A percentile compares a stretch with the other conserved stretches of the same genome.
Conservation (phyloP, 30 jellyfish, hydroid and myxozoan genomes). For the Phacellophora camtschatica region DNA sequence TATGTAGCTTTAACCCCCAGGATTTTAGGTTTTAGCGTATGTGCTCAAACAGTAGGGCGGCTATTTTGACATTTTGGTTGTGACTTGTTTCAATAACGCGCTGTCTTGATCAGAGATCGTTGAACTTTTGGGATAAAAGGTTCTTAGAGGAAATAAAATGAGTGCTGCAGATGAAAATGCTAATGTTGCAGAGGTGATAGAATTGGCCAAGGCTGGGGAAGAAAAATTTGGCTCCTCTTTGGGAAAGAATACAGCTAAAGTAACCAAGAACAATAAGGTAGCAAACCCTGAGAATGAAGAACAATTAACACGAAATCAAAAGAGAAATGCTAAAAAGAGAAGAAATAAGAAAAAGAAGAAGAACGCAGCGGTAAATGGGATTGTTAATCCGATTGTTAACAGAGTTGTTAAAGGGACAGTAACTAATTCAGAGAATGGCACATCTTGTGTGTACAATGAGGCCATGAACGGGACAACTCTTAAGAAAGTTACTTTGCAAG, state of each 20-base stretch:
- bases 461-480: too few relatives aligned
- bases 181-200: conserved; percentile 2
- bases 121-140: too few relatives aligned
- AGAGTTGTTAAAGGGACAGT: not conserved
- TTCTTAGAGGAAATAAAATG: too few relatives aligned
- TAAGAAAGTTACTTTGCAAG: too few relatives aligned
- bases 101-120: too few relatives aligned
- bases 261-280: not conserved
- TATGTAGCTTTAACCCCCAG: too few relatives aligned
- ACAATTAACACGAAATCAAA: conserved; percentile 13
- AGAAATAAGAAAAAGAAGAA: conserved; percentile 29
- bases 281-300: conserved; percentile 37
- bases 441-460: too few relatives aligned
- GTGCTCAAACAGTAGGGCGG: too few relatives aligned
- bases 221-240: not conserved
- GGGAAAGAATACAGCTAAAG: not conserved
- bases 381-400: not conserved
- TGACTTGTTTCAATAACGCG: too few relatives aligned
- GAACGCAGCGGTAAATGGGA: conserved; percentile 5
- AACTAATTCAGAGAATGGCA: too few relatives aligned
- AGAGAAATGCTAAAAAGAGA: conserved; percentile 35
- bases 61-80: too few relatives aligned
- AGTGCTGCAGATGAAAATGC: conserved; percentile 58
- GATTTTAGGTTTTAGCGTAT: too few relatives aligned
- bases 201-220: not conserved